A percentile compares a stretch with the other conserved stretches of the same genome.
These are phyloP conservation scores for Pangasius macronema DNA, from an alignment of 2,797 vertebrate genomes.

Conservation along the genomic window DNA sequence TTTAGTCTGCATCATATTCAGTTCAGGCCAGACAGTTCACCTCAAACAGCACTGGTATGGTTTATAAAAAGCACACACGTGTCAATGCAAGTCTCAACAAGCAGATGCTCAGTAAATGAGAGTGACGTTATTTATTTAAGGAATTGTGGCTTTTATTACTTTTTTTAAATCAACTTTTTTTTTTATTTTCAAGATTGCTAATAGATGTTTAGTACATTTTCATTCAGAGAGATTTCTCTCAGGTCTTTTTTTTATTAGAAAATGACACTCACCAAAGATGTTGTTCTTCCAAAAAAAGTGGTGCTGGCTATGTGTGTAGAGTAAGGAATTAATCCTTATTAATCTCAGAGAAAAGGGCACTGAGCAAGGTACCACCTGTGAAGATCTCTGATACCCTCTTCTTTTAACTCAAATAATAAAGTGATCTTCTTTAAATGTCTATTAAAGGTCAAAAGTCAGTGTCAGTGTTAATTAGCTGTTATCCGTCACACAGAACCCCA, in stretches of 20 bases:
- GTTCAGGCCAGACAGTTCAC: background rate
- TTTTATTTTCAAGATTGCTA: background rate
- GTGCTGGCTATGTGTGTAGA: background rate
- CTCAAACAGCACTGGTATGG: background rate
- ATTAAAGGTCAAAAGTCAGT: conserved; percentile 12
- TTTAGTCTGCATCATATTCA: background rate
- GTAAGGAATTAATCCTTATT: background rate
- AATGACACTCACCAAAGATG: background rate
- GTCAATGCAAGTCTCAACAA: background rate
- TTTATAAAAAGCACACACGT: background rate
- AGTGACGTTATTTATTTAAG: background rate
- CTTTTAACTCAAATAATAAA: background rate
- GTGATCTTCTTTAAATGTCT: conserved; percentile 6
- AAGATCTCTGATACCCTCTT: conserved; percentile 10
- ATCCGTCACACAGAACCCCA: background rate
- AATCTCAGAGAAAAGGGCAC: background rate
- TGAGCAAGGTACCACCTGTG: background rate
- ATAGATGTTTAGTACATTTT: conserved; percentile 3
- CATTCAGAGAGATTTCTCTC: background rate
- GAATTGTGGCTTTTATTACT: background rate
- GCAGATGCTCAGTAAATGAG: conserved; percentile 1
- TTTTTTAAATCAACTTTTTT: background rate
- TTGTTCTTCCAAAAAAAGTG: background rate
- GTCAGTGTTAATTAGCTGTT: conserved; percentile 12
- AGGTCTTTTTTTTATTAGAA: conserved; percentile 32